These are phyloP conservation scores for Pedetes capensis DNA, from an alignment of 2,113 vertebrate species.

Conservation along the genomic window DNA sequence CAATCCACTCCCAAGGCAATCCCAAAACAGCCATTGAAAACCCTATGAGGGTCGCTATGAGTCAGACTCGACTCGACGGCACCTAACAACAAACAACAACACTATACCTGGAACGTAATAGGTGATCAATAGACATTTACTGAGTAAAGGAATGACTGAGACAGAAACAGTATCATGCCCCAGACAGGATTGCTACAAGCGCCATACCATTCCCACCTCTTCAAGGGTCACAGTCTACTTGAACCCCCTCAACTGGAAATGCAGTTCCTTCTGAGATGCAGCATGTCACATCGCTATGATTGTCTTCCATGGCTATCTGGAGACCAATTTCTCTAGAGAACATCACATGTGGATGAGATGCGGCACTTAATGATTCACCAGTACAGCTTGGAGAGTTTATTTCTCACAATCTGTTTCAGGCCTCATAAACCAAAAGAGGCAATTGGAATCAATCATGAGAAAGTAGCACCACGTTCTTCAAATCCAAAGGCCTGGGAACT, in stretches of 20 bases:
- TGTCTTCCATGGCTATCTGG: neutral
- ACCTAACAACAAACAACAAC: too few relatives aligned
- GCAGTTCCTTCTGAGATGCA: neutral
- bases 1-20: too few relatives aligned
- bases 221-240: neutral
- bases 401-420: conserved; percentile 28
- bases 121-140: neutral
- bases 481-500: neutral
- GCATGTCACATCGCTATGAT: neutral
- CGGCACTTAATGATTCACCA: neutral
- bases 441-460: neutral
- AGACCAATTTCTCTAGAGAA: neutral
- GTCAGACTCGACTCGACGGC: too few relatives aligned
- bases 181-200: neutral
- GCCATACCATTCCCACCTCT: neutral
- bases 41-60: too few relatives aligned
- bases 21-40: too few relatives aligned
- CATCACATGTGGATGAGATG: neutral
- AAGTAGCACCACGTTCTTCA: neutral
- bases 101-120: neutral
- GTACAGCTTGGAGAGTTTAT: neutral
- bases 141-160: neutral
- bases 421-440: neutral
- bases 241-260: neutral
- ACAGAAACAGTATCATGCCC: neutral